phyloP scores from a whole-genome alignment of 1,140 invertebrate genomes.

The Heliothis subflexa region DNA sequence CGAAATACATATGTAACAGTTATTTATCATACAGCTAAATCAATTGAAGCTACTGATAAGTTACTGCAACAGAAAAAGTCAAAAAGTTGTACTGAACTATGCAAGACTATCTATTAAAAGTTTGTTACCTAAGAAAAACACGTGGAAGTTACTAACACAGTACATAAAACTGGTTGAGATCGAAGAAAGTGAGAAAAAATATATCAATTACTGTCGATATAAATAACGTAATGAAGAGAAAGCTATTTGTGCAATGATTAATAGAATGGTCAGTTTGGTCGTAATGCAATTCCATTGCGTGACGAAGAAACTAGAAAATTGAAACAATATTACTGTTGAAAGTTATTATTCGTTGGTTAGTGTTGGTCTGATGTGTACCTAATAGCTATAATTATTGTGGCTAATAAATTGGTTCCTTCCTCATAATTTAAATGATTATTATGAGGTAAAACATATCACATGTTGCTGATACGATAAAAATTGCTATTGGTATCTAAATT shows the following conservation, averaged over 20 bases:
- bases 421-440: not conserved
- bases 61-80: not conserved
- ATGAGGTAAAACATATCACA: not conserved
- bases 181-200: conserved; percentile 28
- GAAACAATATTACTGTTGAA: conserved; percentile 13
- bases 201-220: conserved; percentile 41
- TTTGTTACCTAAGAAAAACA: not conserved
- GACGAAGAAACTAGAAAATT: conserved; percentile 38
- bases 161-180: not conserved
- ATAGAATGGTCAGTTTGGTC: conserved; percentile 15
- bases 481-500: too few relatives aligned
- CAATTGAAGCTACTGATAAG: conserved; percentile 16
- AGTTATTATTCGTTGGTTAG: not conserved
- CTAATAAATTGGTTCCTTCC: not conserved
- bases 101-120: not conserved
- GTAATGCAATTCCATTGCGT: conserved; percentile 25
- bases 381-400: not conserved
- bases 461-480: too few relatives aligned
- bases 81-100: not conserved
- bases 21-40: conserved; percentile 30
- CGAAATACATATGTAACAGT: conserved; percentile 43
- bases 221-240: conserved; percentile 44
- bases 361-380: not conserved
- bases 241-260: conserved; percentile 48
- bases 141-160: not conserved